Evolutionary conservation across 2,888 invertebrate species (phyloP), one percentile per base, ranked within the genome.

Genomic region (Acrocyrtus sp.): DNA sequence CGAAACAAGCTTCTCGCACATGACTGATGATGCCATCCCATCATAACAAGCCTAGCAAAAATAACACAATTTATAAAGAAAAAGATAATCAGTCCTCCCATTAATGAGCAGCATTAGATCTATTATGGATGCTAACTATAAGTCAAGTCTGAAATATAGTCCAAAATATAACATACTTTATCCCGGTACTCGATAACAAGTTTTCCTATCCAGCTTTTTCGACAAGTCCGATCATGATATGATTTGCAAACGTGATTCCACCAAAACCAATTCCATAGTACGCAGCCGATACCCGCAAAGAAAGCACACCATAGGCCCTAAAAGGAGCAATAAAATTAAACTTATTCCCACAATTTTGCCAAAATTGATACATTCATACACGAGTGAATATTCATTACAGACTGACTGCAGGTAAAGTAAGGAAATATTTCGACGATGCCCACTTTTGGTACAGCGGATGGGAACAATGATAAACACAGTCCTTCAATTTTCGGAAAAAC

Each of bases 1-100:
- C 1, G 73, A 66, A 0, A 73, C 43, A 34, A 73, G 48, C 39
- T 47, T 54, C 10, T 73, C 73, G 26, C 73, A 73, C n/a, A 73
- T 56, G 12, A 45, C 22, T n/a, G 51, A 54, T 1, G 67, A 56
- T 3, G 61, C 61, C 1, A 24, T 47, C 41, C 60, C 73, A 26
- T 73, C 66, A 51, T 56, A 56, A 48, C 73, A 73, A 8, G 56
- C 51, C 73, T 73, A 48, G 21, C 1, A 43, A 57, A 19, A 24
- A 51, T 27, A 47, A 27, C n/a, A 48, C 21, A 61, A 39, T 39
- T 39, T 29, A n/a, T n/a, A n/a, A n/a, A n/a, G n/a, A n/a, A n/a
- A n/a, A n/a, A n/a, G n/a, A n/a, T n/a, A n/a, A n/a, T n/a, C n/a
- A n/a, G n/a, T n/a, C n/a, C n/a, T n/a, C n/a, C n/a, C n/a, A n/a